Evolutionary conservation across 2,888 invertebrate species (phyloP), one percentile per base, ranked within the genome.

Genomic region (Melanophora roralis): DNA sequence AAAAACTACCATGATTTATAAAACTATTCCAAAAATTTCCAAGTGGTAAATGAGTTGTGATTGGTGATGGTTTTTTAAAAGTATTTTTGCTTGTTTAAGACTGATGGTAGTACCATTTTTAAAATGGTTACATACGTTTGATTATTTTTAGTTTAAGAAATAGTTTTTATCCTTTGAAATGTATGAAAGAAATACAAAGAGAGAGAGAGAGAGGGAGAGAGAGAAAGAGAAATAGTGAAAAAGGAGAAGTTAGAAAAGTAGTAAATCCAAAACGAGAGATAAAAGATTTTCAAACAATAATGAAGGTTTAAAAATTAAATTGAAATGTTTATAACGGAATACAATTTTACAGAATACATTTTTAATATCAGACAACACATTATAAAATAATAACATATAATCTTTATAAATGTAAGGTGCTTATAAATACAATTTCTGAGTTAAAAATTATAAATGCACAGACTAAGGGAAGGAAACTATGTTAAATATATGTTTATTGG

Each of bases 1-100:
- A 43, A 74, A 60, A 74, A 67, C 74, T 74, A 74, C 74, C 74
- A 67, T 73, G 73, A 73, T 64, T 62, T 53, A 32, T 45, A 45
- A 72, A 72, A 53, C 53, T 72, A 62, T 72, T 16, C 72, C 53
- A 21, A 23, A n/a, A 65, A 36, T 65, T 43, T 74, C 74, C 74
- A 40, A 40, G 72, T 64, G 67, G 23, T 67, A 65, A 59, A 57
- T 67, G 74, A 67, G 67, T 27, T 74, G 23, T 59, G 65, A 67
- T 74, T 43, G 59, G 43, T 67, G 67, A 49, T 38, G 51, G 59
- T 49, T 6, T 67, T 43, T 51, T 67, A 65, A 59, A 67, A 67
- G 59, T n/a, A 49, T 34, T 47, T 65, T 21, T 38, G 47, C 49
- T 69, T 69, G 45, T 65, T 67, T 67, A 67, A 67, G 67, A 53